phyloP scores from a whole-genome alignment of 2,113 vertebrate genomes.

The Burhinus oedicnemus region DNA sequence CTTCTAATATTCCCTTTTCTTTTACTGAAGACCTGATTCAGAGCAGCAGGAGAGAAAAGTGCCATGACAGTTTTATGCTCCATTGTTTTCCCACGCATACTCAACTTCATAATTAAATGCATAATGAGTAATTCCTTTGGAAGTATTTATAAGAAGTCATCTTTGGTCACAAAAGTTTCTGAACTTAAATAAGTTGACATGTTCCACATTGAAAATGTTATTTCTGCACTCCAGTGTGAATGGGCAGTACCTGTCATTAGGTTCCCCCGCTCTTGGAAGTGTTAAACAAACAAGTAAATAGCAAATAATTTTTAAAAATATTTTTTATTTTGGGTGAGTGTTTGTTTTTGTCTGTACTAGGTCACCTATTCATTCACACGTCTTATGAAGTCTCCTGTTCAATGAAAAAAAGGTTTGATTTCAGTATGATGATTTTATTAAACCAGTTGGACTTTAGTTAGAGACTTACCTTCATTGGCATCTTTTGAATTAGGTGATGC shows the following conservation, averaged over 20 bases:
- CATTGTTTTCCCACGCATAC: not conserved
- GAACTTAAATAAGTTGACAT: not conserved
- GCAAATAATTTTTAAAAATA: not conserved
- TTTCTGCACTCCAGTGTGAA: not conserved
- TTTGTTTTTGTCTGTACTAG: not conserved
- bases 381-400: not conserved
- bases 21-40: not conserved
- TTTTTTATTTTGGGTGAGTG: not conserved
- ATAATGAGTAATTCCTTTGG: not conserved
- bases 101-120: slow-evolving; percentile 10
- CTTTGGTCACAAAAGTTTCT: not conserved
- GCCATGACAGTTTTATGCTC: not conserved
- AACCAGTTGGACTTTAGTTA: not conserved
- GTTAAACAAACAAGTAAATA: not conserved
- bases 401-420: not conserved
- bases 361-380: not conserved
- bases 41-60: not conserved
- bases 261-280: not conserved
- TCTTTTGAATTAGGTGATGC: slow-evolving; percentile 29
- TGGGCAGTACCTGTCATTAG: not conserved
- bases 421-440: not conserved
- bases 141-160: not conserved
- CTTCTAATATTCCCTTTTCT: slow-evolving; percentile 1
- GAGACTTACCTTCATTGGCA: slow-evolving; percentile 30
- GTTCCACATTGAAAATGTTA: not conserved